Evolutionary conservation across 1,140 invertebrate genomes (phyloP).

Genomic region (Leguminivora glycinivorella): DNA sequence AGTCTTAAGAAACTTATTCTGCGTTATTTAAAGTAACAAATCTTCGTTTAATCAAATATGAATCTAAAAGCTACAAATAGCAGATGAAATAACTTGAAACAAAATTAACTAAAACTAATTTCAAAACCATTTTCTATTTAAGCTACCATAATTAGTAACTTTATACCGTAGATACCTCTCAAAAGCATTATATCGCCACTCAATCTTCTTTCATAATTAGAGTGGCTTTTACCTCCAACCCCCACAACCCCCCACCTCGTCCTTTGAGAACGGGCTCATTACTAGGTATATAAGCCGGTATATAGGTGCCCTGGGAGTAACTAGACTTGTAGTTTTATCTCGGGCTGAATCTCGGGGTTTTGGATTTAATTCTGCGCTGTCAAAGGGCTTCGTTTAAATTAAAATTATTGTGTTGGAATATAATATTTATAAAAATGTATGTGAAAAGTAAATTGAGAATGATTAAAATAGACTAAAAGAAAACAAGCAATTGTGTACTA

Average conservation of each 20-base stretch:
- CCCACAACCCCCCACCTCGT: slow-evolving; percentile 15
- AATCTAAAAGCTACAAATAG: background rate
- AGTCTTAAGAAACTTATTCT: too few relatives aligned
- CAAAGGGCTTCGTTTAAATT: slow-evolving; percentile 9
- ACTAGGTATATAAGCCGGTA: slow-evolving; percentile 30
- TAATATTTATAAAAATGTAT: background rate
- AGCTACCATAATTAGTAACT: slow-evolving; percentile 8
- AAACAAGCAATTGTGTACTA: too few relatives aligned
- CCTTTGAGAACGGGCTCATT: slow-evolving; percentile 33
- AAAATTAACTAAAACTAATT: background rate
- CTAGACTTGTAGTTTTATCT: slow-evolving; percentile 28
- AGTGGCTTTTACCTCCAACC: slow-evolving; percentile 23
- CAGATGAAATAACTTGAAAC: background rate
- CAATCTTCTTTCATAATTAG: slow-evolving; percentile 53
- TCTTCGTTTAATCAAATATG: background rate
- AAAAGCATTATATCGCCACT: slow-evolving; percentile 37
- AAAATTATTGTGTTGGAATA: background rate
- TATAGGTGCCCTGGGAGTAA: slow-evolving; percentile 27
- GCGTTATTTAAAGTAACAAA: too few relatives aligned
- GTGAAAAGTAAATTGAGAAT: background rate
- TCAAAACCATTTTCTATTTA: slow-evolving; percentile 12
- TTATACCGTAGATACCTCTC: slow-evolving; percentile 36
- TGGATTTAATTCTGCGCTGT: slow-evolving; percentile 4
- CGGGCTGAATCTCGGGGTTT: background rate
- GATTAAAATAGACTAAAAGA: too few relatives aligned